Base-by-base conservation (phyloP, 2,797 vertebrate genomes). In the Xyrichtys novacula region DNA sequence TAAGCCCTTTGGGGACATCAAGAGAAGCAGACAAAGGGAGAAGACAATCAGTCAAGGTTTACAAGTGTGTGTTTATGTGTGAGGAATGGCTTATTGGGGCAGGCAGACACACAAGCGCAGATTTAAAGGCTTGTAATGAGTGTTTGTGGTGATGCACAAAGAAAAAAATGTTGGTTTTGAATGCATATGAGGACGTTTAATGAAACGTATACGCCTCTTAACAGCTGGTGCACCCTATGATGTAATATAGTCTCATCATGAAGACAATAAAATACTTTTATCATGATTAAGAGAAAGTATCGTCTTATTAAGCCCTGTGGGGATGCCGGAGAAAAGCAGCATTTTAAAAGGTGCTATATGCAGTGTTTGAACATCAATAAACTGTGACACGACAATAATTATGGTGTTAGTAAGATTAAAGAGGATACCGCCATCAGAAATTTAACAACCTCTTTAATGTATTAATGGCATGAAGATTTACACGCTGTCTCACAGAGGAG, bases 151-250 rank as follows among this genome's bases (percentile, higher is more conserved):
- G 44, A 17, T 10, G 8, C 25, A 14, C 22, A 15, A 5, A 39
- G 10, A 4, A 23, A 55, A 31, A 11, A 29, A 10, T 42, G 9
- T 12, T 15, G 19, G 19, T 52, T 48, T 52, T 19, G 4, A 34
- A 56, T 53, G 29, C 12, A 34, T 16, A 22, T 11, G 14, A 2
- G 2, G 36, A 61, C 29, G 3, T 38, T 61, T 36, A 69, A 65
- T 32, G 49, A 43, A 53, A 17, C 3, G 23, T 26, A 23, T 32
- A 3, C 29, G 32, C 46, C 36, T 67, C 5, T 34, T 46, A 74
- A 74, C 76, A 80, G 71, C 65, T 76, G 72, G 42, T 5, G 22
- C 6, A 7, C 58, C 50, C 64, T 75, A 46, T 12, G n/a, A 42
- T 49, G 56, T 56, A 26, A 17, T 56, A 38, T 31, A 34, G 19